Evolutionary conservation across 2,888 invertebrate species (phyloP), one percentile per base, ranked within the genome.

Genomic region (Drosophila mimica): DNA sequence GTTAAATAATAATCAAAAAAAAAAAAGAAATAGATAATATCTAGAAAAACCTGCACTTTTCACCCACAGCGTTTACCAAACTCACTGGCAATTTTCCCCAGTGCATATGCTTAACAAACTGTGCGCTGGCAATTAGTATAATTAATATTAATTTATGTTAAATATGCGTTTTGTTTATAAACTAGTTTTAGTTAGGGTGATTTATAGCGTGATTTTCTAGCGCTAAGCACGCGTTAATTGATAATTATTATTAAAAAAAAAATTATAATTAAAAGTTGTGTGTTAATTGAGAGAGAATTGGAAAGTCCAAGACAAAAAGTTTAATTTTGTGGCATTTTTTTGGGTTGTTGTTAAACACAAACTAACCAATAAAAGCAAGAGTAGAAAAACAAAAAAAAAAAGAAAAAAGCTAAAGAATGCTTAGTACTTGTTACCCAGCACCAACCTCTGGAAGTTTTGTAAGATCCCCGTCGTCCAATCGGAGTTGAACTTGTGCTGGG

Each of bases 361-460:
- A 53, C 28, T 51, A 61, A 48, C 34, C 66, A 66, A 69, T 62
- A 61, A 74, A 70, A 78, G 68, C 67, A 80, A 80, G 61, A 73
- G 75, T 76, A 77, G 67, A 77, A 73, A 69, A 65, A 76, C 70
- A 33, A 64, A 34, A 15, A 7, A 8, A 38, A 33, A 43, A 8
- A 38, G n/a, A 30, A 25, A 4, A 13, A 53, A 67, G 53, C 30
- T 20, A 20, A 48, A 20, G n/a, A 52, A 40, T 61, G 49, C 36
- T 48, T 63, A 61, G 38, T 58, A 68, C 57, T 75, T 69, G 70
- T 52, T 78, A 90, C 90, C 92, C 92, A 90, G 82, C 92, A 94
- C 95, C 94, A 93, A 97, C 97, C 97, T 96, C 97, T 94, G 84
- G 97, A 97, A 64, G 96, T 97, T 94, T 97, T 97, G 94, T 97